phyloP scores from a whole-genome alignment of 2,113 vertebrate species.

The Morone saxatilis region DNA sequence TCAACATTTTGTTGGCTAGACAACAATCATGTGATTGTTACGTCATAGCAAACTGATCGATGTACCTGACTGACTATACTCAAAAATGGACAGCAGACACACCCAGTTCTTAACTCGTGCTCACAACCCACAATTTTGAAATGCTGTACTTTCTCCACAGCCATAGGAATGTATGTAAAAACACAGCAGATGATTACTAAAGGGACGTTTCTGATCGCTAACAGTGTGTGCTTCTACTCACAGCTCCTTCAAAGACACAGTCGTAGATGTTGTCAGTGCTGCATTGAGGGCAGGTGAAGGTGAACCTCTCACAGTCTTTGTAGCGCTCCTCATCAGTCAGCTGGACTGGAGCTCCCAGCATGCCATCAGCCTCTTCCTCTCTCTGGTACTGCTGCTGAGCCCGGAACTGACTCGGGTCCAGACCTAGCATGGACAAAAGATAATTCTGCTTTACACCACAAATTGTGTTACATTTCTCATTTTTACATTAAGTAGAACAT shows the following conservation, averaged over 20 bases:
- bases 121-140: not conserved
- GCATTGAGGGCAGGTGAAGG: constrained; percentile 91
- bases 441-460: not conserved
- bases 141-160: not conserved
- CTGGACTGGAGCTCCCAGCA: constrained; percentile 91
- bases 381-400: constrained; percentile 91
- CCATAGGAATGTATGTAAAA: not conserved
- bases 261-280: constrained; percentile 94
- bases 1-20: not conserved
- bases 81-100: not conserved
- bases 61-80: not conserved
- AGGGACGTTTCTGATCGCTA: not conserved
- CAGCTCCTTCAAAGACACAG: constrained; percentile 92
- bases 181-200: not conserved
- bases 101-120: not conserved
- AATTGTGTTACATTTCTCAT: not conserved
- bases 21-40: not conserved
- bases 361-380: constrained; percentile 92
- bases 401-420: constrained; percentile 95
- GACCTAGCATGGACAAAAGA: constrained; percentile 80
- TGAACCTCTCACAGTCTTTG: constrained; percentile 93
- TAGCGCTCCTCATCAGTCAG: constrained; percentile 97
- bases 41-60: not conserved
- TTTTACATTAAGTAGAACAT: not conserved
- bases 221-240: constrained; percentile 80